A percentile compares a stretch with the other conserved stretches of the same genome.
Evolutionary conservation across 2,888 invertebrate genomes (phyloP).

Genomic region (Sarcophaga variegata): DNA sequence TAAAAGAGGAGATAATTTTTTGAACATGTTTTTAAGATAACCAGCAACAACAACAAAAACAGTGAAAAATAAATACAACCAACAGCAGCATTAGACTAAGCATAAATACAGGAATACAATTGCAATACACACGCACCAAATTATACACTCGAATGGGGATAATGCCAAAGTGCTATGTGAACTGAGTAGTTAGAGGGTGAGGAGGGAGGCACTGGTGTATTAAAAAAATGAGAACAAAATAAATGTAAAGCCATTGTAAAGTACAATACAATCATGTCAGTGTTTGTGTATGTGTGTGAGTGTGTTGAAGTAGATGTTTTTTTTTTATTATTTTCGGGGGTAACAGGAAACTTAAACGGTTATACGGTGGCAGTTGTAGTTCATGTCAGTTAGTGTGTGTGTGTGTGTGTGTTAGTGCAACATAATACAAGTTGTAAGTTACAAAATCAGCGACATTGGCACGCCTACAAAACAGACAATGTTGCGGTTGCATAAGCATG

Average conservation of each 20-base stretch:
- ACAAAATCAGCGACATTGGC: slow-evolving; percentile 80
- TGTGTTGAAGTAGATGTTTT: not conserved
- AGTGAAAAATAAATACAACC: not conserved
- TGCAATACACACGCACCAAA: not conserved
- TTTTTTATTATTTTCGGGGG: slow-evolving; percentile 26
- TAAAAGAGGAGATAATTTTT: slow-evolving; percentile 63
- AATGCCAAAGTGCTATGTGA: not conserved
- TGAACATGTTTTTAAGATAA: slow-evolving; percentile 67
- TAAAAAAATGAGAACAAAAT: slow-evolving; percentile 52
- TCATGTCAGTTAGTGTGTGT: slow-evolving; percentile 70
- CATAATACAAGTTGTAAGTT: slow-evolving; percentile 72
- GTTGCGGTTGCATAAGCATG: slow-evolving; percentile 77
- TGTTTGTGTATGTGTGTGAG: not conserved
- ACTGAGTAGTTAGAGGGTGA: not conserved
- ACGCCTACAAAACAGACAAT: slow-evolving; percentile 79
- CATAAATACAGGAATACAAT: slow-evolving; percentile 26
- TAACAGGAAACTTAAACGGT: slow-evolving; percentile 65
- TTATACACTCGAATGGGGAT: no score
- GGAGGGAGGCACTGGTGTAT: not conserved
- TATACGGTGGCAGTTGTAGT: slow-evolving; percentile 73
- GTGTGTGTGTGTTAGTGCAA: slow-evolving; percentile 35
- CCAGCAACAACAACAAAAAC: slow-evolving; percentile 35
- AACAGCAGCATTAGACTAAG: slow-evolving; percentile 28
- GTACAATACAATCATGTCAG: not conserved
- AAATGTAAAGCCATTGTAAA: slow-evolving; percentile 48